A percentile compares a stretch with the other conserved stretches of the same genome.
These are phyloP conservation scores for Perithous albicinctus DNA, from an alignment of 2,888 invertebrate species.

Conservation along the genomic window DNA sequence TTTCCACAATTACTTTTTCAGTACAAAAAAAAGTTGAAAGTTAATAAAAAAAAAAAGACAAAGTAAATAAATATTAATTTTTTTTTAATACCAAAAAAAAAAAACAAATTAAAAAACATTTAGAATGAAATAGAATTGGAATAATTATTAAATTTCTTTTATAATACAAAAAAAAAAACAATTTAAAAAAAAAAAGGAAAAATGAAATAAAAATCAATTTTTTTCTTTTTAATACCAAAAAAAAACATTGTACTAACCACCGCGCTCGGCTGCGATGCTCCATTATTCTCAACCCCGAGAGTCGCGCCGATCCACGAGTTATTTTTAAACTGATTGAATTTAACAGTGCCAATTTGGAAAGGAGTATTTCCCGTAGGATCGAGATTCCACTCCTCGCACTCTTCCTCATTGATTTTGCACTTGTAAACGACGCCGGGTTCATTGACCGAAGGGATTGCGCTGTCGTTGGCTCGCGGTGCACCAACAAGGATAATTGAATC, in stretches of 20 bases:
- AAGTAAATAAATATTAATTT: too few species aligned
- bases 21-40: too few species aligned
- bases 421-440: slow-evolving; percentile 79
- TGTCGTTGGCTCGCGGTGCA: slow-evolving; percentile 77
- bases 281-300: slow-evolving; percentile 80
- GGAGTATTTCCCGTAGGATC: slow-evolving; percentile 38
- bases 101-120: too few species aligned
- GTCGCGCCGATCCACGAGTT: slow-evolving; percentile 82
- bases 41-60: too few species aligned
- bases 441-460: slow-evolving; percentile 43
- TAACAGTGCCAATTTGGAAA: neutral
- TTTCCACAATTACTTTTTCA: too few species aligned
- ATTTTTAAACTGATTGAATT: slow-evolving; percentile 65
- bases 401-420: slow-evolving; percentile 74
- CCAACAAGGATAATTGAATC: slow-evolving; percentile 78
- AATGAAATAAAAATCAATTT: too few species aligned
- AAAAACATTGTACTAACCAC: slow-evolving; percentile 75
- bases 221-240: too few species aligned
- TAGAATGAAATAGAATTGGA: too few species aligned
- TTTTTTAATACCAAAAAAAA: too few species aligned
- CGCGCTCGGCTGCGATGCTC: slow-evolving; percentile 65
- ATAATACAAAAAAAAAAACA: too few species aligned
- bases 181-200: too few species aligned
- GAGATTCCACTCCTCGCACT: slow-evolving; percentile 72
- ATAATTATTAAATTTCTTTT: too few species aligned